Conservation (phyloP, 1,140 invertebrate species). For the Berghia stephanieae region DNA sequence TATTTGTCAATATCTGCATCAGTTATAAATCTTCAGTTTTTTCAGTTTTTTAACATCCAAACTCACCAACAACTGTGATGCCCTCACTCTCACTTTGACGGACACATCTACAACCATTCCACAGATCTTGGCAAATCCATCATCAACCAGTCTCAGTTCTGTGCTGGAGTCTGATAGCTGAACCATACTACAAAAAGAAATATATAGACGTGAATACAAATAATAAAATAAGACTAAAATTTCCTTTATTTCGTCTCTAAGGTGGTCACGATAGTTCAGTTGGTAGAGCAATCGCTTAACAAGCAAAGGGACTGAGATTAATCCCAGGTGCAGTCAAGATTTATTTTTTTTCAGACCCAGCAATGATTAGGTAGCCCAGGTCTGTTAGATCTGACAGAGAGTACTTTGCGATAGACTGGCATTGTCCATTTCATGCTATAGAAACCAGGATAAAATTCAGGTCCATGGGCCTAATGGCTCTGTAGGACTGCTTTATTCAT, state of each 20-base stretch:
- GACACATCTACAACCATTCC: conserved; percentile 92
- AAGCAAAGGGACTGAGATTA: too few species aligned
- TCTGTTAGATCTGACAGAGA: too few species aligned
- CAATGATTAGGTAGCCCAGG: not conserved
- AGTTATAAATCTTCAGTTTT: too few species aligned
- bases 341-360: not conserved
- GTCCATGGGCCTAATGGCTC: too few species aligned
- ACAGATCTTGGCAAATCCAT: conserved; percentile 96
- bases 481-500: not conserved
- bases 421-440: too few species aligned
- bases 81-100: conserved; percentile 67
- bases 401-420: too few species aligned
- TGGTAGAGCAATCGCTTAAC: too few species aligned
- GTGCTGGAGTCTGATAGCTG: conserved; percentile 59
- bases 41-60: not conserved
- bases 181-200: conserved; percentile 52
- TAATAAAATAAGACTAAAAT: not conserved
- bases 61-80: conserved; percentile 66
- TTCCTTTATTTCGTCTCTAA: not conserved
- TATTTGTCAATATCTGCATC: too few species aligned
- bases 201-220: not conserved
- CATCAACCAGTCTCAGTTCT: conserved; percentile 84
- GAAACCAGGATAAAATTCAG: too few species aligned
- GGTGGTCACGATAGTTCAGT: too few species aligned
- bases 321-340: too few species aligned